Conservation (phyloP, 1,140 invertebrate genomes). For the Homarus americanus region DNA sequence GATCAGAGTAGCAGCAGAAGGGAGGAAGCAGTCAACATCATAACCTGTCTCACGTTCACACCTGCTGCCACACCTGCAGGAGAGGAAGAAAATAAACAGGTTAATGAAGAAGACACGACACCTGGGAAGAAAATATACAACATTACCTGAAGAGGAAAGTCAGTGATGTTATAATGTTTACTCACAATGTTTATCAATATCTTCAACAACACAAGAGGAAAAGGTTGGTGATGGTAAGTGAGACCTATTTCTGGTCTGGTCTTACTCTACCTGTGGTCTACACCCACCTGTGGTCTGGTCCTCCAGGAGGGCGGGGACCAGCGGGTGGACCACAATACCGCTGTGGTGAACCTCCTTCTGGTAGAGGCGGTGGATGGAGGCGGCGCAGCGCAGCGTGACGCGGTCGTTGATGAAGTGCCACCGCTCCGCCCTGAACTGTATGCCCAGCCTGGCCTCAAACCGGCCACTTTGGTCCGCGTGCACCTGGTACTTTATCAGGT, state of each 20-base stretch:
- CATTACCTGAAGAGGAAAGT: no score
- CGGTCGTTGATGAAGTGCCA: conserved; percentile 52
- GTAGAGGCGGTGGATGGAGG: conserved; percentile 45
- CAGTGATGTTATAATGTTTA: no score
- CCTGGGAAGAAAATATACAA: no score
- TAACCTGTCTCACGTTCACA: not conserved
- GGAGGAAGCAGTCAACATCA: not conserved
- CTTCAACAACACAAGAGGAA: no score
- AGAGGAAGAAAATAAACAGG: no score
- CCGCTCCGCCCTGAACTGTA: conserved; percentile 50
- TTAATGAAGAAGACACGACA: no score
- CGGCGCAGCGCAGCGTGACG: conserved; percentile 34
- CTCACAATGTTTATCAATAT: no score
- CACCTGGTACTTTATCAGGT: conserved; percentile 31
- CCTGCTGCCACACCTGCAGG: not conserved
- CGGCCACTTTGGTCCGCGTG: not conserved
- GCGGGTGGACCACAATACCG: conserved; percentile 43
- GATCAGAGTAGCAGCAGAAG: not conserved
- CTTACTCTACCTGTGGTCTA: not conserved
- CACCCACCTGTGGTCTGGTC: conserved; percentile 46
- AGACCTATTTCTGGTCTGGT: not conserved
- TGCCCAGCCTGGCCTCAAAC: conserved; percentile 25
- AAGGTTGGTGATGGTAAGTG: not conserved
- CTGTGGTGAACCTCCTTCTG: conserved; percentile 37
- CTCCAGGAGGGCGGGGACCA: conserved; percentile 50